Percentiles rank a stretch among this genome's conserved stretches.
phyloP scores from a whole-genome alignment of 2,113 vertebrate genomes.

The Centropus unirufus region DNA sequence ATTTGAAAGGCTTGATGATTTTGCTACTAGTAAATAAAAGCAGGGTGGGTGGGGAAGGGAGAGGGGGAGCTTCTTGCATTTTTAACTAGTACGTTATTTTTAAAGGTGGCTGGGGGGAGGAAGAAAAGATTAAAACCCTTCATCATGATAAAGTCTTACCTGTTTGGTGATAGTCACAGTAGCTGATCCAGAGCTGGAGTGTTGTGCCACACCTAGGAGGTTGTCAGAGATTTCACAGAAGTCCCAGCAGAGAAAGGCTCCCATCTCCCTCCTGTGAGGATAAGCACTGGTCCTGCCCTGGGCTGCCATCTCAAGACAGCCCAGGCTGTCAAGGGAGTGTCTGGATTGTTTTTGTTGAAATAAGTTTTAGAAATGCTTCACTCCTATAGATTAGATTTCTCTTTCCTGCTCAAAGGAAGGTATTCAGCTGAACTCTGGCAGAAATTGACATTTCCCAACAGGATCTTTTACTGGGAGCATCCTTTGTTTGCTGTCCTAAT shows the following conservation, averaged over 20 bases:
- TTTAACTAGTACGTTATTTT: not conserved
- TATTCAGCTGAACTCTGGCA: not conserved
- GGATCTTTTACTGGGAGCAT: not conserved
- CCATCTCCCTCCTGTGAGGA: fast-evolving
- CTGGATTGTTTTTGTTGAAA: not conserved
- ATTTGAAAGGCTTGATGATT: not conserved
- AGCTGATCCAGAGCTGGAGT: not conserved
- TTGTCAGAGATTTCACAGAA: not conserved
- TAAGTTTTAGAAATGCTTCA: not conserved
- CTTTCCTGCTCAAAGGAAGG: not conserved
- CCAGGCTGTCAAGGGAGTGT: not conserved
- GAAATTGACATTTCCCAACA: not conserved
- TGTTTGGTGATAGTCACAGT: fast-evolving
- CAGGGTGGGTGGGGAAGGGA: fast-evolving
- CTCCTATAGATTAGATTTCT: not conserved
- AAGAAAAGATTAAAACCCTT: not conserved
- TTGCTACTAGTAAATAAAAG: not conserved
- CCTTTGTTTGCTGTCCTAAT: conserved; percentile 37
- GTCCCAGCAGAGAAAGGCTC: not conserved
- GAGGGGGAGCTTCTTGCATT: not conserved
- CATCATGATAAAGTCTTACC: not conserved
- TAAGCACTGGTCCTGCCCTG: not conserved
- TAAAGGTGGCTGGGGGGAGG: not conserved
- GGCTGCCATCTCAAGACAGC: not conserved
- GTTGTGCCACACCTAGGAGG: not conserved